Base-by-base conservation (phyloP, 2,113 vertebrate species). In the Siniperca chuatsi region DNA sequence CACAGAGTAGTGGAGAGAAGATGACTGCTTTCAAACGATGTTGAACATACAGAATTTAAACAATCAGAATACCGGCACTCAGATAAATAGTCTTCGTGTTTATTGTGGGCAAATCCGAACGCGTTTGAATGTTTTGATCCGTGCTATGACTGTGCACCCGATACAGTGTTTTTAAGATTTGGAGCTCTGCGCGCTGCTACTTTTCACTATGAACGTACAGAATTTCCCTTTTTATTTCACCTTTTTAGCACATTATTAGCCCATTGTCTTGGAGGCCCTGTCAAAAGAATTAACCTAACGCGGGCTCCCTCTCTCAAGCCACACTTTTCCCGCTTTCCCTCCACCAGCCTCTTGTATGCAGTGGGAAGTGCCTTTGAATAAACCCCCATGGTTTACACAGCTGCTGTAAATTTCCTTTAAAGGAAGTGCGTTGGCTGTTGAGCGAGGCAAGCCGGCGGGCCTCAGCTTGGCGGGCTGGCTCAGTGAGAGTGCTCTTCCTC, bases 321-420 rank as follows among this genome's bases (percentile, higher is more conserved):
- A 58, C 69, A 82, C 62, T 76, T 90, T 84, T 89, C 88, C 89
- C 85, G 81, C 88, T 86, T 82, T 79, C 89, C 84, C 73, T 79
- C 55, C 80, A 76, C 71, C 86, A 92, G 82, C 86, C 78, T 81
- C 78, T 73, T 68, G 81, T 73, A 82, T 93, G 90, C 78, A 68
- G 83, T 60, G 70, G 85, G 86, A 84, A 92, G 90, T 92, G 84
- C 86, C 87, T 87, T 84, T 86, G 87, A 92, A 92, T 92, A 89
- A 94, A 86, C 87, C 84, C 74, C 80, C 75, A 33, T 54, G 81
- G 90, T 95, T 95, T 95, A 93, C 87, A 94, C 94, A 94, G 94
- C 94, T 95, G 93, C 91, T 92, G 85, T 77, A 93, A 92, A 95
- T 95, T 94, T 95, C 95, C 95, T 95, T 95, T 95, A 95, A 95